Percentiles rank a stretch among this genome's conserved stretches.
phyloP scores from a whole-genome alignment of 1,140 invertebrate species.

The Anastrepha obliqua region DNA sequence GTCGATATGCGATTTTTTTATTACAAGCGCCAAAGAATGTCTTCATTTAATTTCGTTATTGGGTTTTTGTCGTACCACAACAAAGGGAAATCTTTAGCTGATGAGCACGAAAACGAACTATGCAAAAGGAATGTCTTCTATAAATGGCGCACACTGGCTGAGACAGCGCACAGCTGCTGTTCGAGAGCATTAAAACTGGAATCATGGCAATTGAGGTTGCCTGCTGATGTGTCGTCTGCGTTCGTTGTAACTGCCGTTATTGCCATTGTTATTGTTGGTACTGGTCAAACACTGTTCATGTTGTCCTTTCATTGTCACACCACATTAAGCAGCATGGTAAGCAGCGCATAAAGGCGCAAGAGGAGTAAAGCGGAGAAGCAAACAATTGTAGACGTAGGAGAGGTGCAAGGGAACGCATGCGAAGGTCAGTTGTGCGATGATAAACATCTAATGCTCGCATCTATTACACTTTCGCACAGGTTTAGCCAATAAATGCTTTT shows the following conservation, averaged over 20 bases:
- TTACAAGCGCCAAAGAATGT: background rate
- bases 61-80: background rate
- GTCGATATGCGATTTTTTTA: background rate
- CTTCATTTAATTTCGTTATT: constrained; percentile 20
- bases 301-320: constrained; percentile 42
- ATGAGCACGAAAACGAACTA: background rate
- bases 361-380: background rate
- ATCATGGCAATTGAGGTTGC: background rate
- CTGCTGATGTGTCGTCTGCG: background rate
- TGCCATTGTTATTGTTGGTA: background rate
- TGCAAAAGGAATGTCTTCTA: background rate
- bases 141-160: background rate
- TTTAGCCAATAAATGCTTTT: constrained; percentile 24
- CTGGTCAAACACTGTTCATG: constrained; percentile 21
- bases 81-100: background rate
- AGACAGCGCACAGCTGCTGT: background rate
- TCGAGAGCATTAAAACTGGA: background rate
- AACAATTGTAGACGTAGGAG: background rate
- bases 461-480: constrained; percentile 25
- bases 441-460: background rate
- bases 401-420: background rate
- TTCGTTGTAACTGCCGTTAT: background rate
- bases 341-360: background rate
- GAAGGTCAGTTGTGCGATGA: background rate
- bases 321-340: background rate